Evolutionary conservation across 1,140 invertebrate genomes (phyloP), one percentile per base, ranked within the genome.

Genomic region (Lasioglossum baleicum): DNA sequence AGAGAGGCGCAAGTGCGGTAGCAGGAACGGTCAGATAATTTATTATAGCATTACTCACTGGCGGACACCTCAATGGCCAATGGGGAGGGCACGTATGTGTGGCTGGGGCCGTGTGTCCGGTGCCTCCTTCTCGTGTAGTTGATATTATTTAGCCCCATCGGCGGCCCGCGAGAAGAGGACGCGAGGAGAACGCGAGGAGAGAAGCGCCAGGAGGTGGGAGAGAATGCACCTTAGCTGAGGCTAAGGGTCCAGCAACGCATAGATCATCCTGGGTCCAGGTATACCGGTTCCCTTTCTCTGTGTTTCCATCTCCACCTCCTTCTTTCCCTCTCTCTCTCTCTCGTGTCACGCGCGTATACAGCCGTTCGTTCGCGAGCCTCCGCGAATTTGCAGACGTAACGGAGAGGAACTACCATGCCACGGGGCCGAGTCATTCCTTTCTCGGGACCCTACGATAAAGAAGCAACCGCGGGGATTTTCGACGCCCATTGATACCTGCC

Each of bases 21-120:
- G 85, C 84, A 83, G 66, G 53, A 78, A 86, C 78, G 70, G 77
- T 75, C 76, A 56, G 90, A 91, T 92, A 92, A 92, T 92, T 92
- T 92, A 92, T 92, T 88, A 88, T 87, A 81, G 88, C 90, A 92
- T 92, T 92, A 92, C 90, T 92, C 90, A 91, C 83, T 68, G 84
- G 90, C 88, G 87, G 91, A 92, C 91, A 91, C 91, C 88, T 92
- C 83, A 92, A 92, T 92, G 90, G 90, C 81, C 87, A 80, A 81
- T 82, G 86, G 86, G 83, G 61, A 87, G 83, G 83, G 76, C 83
- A 20, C 75, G 83, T 86, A 76, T 87, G 87, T 81, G 81, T 75
- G 86, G 35, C 58, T 60, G 67, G 73, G 61, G 75, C 71, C 74
- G 77, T 72, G 86, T 88, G 87, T 88, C 85, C 86, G 77, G 68